Evolutionary conservation across 2,113 vertebrate species (phyloP), one percentile per base, ranked within the genome.

Genomic region (Trichomycterus rosablanca): DNA sequence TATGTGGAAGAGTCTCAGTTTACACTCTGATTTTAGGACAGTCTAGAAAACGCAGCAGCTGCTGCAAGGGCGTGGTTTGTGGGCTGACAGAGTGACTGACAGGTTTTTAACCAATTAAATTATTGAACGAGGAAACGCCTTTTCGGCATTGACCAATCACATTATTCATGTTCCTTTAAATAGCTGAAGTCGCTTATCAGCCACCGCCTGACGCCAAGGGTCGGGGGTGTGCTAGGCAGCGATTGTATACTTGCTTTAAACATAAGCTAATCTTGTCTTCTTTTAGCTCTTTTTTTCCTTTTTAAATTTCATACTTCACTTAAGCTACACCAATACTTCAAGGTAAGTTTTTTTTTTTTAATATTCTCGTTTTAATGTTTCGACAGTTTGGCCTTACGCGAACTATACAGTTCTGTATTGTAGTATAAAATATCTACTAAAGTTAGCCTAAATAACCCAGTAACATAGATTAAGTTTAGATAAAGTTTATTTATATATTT

Each of bases 221-320:
- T 86, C 79, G 78, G 86, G n/a, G 86, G 83, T 89, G 86, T 87
- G 86, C 84, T 71, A 59, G 80, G 80, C 75, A 58, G 73, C 43
- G 49, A 20, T 14, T 4, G 34, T 56, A 77, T 22, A 66, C 70
- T 54, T 68, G 84, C 87, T 85, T 88, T 83, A 85, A 86, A 81
- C 78, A 72, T 72, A 78, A 80, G 1, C 24, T 11, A 71, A 15
- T 7, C 15, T 16, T 74, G 37, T 71, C 14, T 66, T 75, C 64
- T 69, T 72, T 51, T 68, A 8, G 60, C 72, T 53, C 66, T 28
- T 7, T 4, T 56, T n/a, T 44, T 20, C 16, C 1, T n/a, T 14
- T 2, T 0, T 20, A 18, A 48, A 45, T 4, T n/a, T n/a, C 14
- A 14, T 14, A 7, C 12, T 5, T 1, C 5, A 5, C 14, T 6